Evolutionary conservation across 2,797 vertebrate species (phyloP), one percentile per base, ranked within the genome.

Genomic region (Aphelocoma californica): DNA sequence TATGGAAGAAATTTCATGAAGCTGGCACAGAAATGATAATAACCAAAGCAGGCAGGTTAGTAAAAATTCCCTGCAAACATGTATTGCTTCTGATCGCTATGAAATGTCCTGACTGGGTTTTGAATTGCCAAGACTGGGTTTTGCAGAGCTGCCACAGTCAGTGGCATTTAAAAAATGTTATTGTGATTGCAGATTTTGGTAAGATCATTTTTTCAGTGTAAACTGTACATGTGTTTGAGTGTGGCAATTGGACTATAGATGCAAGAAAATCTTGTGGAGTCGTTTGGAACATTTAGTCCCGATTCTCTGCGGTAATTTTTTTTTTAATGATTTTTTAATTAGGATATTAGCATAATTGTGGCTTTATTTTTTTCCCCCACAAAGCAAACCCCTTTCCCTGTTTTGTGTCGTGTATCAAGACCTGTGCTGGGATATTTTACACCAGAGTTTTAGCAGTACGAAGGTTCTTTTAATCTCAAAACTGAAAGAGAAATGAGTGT

Each of bases 21-120:
- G 98, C 99, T 11, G 99, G 99, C 75, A 99, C 99, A 1, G 99
- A 99, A 98, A 99, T 99, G 99, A 99, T 99, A 97, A 99, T 99
- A 96, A 99, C 99, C 51, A 99, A 99, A 98, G 99, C 99, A 81
- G 99, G 99, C 97, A 99, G 99, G 99, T 99, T 67, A 97, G 98
- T 98, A 62, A 70, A 93, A 94, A 88, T 70, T 72, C 51, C 29
- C 38, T 2, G 5, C 2, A 3, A 78, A 40, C 3, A 2, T 26
- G 7, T 56, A 3, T 65, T 75, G 51, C 34, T 82, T 83, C 72
- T 62, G 18, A 36, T 25, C 28, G 2, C 0, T 48, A 1, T 42
- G 66, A 86, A 91, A 62, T 47, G 11, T 34, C 32, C 24, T 56
- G 10, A 40, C 40, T 40, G 40, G 40, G 40, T 40, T 40, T 40